Percentiles rank a stretch among this genome's conserved stretches.
These are phyloP conservation scores for Elmis aenea DNA, from an alignment of 2,888 invertebrate species.

Conservation along the genomic window DNA sequence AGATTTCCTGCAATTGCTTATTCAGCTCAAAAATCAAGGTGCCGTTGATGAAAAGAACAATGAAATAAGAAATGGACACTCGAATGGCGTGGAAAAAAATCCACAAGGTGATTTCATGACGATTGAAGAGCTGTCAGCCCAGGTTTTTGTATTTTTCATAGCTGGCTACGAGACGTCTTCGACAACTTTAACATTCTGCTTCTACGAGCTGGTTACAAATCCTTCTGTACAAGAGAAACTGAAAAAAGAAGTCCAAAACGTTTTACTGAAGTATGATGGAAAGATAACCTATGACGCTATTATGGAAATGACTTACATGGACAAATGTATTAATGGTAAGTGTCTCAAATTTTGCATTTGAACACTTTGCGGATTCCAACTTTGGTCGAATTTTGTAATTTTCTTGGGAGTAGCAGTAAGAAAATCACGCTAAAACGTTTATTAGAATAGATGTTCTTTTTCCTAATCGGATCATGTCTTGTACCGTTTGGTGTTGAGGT, in stretches of 20 bases:
- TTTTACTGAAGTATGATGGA: conserved; percentile 39
- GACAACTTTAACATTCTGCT: conserved; percentile 43
- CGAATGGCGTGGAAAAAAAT: too few relatives aligned
- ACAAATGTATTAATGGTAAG: conserved; percentile 44
- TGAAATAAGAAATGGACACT: too few relatives aligned
- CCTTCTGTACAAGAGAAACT: conserved; percentile 45
- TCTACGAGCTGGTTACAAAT: conserved; percentile 50
- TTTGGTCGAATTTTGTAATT: too few relatives aligned
- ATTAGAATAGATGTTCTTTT: too few relatives aligned
- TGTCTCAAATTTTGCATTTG: too few relatives aligned
- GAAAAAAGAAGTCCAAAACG: conserved; percentile 42
- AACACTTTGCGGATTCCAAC: too few relatives aligned
- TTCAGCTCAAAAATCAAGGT: conserved; percentile 40
- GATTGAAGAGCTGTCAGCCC: conserved; percentile 23
- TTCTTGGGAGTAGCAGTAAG: too few relatives aligned
- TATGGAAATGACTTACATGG: conserved; percentile 48
- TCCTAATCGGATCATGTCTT: too few relatives aligned
- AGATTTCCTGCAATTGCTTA: conserved; percentile 52
- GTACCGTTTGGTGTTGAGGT: too few relatives aligned
- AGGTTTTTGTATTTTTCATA: conserved; percentile 31
- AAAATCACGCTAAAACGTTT: too few relatives aligned
- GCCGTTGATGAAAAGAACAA: too few relatives aligned
- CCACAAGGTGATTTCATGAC: conserved; percentile 8
- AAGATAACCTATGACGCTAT: conserved; percentile 48
- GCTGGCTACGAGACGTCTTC: conserved; percentile 44